Evolutionary conservation across 2,888 invertebrate species (phyloP).

Genomic region (Habrosyne pyritoides): DNA sequence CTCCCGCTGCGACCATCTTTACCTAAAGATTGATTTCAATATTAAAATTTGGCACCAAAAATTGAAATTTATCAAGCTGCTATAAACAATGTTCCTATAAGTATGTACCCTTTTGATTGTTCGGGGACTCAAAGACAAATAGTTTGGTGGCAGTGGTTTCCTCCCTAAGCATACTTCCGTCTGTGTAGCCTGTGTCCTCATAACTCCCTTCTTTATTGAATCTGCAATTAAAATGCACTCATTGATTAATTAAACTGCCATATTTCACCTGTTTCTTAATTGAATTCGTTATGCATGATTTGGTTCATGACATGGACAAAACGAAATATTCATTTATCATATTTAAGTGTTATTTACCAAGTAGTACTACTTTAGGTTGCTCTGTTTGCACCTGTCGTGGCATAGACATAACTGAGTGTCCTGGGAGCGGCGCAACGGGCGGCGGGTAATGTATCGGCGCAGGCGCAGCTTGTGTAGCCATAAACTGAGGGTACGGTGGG

Average conservation of each 20-base stretch:
- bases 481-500: conserved; percentile 67
- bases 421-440: conserved; percentile 66
- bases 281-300: no score
- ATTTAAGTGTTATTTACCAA: conserved; percentile 67
- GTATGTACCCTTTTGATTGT: conserved; percentile 88
- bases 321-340: not conserved
- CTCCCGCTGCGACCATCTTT: conserved; percentile 94
- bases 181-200: conserved; percentile 97
- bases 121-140: conserved; percentile 90
- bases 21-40: conserved; percentile 75
- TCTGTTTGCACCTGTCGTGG: conserved; percentile 68
- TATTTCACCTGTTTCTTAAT: no score
- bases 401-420: conserved; percentile 45
- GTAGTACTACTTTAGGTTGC: conserved; percentile 79
- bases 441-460: conserved; percentile 74
- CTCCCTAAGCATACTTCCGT: conserved; percentile 90
- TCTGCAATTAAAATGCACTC: conserved; percentile 82
- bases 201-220: conserved; percentile 91
- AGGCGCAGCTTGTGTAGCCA: conserved; percentile 54
- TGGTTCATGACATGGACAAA: no score
- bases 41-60: not conserved
- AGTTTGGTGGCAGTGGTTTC: conserved; percentile 87
- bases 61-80: not conserved
- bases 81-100: not conserved
- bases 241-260: no score